A percentile compares a stretch with the other conserved stretches of the same genome.
Conservation (phyloP, 2,888 invertebrate species). For the Chloromyia formosa region DNA sequence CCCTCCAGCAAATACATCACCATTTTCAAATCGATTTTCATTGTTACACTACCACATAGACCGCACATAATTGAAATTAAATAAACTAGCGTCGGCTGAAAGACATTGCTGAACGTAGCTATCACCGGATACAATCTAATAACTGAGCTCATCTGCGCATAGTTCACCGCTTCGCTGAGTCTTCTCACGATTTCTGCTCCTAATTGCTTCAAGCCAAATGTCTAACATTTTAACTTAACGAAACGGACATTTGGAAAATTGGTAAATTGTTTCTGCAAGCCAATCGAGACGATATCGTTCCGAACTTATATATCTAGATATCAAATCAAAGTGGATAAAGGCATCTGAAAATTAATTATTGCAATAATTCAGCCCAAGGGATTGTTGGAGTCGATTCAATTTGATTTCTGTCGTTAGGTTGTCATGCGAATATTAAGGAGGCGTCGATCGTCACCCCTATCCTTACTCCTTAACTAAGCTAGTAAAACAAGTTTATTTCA, state of each 20-base stretch:
- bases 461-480: not conserved
- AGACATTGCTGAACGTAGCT: constrained; percentile 12
- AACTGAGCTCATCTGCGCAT: not conserved
- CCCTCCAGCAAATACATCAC: constrained; percentile 1
- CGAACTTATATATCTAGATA: not conserved
- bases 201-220: constrained; percentile 4
- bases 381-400: not conserved
- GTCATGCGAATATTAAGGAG: not conserved
- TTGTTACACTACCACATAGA: not conserved
- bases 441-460: not conserved
- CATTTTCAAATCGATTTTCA: not conserved
- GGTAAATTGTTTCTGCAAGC: not conserved
- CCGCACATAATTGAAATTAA: constrained; percentile 35
- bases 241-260: not conserved
- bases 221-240: not conserved
- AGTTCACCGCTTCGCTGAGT: not conserved
- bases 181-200: not conserved
- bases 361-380: not conserved
- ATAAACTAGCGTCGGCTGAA: constrained; percentile 29
- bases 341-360: not conserved
- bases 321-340: not conserved
- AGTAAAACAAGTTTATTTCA: not conserved
- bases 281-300: not conserved
- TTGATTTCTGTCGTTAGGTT: constrained; percentile 2
- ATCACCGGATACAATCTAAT: constrained; percentile 5